These are phyloP conservation scores for Prunella strophiata DNA, from an alignment of 2,797 vertebrate species.

Conservation along the genomic window DNA sequence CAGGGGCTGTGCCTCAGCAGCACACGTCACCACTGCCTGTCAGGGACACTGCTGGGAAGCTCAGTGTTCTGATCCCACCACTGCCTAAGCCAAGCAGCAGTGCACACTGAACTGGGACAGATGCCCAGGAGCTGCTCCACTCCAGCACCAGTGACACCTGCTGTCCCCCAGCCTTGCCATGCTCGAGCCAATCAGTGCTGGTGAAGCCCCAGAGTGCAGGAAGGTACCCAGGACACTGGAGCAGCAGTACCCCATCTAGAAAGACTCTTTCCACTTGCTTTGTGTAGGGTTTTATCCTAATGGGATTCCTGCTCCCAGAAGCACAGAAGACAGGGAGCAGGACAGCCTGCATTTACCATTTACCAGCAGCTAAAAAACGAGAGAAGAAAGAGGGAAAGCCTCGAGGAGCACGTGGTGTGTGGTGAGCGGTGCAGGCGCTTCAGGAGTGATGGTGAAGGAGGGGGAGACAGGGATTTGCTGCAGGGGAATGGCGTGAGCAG, in stretches of 20 bases:
- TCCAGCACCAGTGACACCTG: background rate
- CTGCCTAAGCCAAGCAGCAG: background rate
- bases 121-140: background rate
- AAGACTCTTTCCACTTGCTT: background rate
- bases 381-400: background rate
- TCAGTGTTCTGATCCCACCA: background rate
- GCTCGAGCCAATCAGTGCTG: rapidly evolving
- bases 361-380: background rate
- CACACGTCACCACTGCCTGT: background rate
- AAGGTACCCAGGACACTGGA: background rate
- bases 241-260: background rate
- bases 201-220: background rate
- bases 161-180: background rate
- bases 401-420: background rate
- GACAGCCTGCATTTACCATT: background rate
- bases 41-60: background rate
- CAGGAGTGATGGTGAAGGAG: background rate
- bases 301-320: background rate
- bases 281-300: background rate
- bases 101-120: rapidly evolving
- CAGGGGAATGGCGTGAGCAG: background rate
- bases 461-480: background rate
- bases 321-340: background rate
- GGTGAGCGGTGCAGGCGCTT: rapidly evolving
- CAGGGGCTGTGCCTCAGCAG: background rate